Conservation (phyloP, 2,888 invertebrate species). For the Polyommatus icarus region DNA sequence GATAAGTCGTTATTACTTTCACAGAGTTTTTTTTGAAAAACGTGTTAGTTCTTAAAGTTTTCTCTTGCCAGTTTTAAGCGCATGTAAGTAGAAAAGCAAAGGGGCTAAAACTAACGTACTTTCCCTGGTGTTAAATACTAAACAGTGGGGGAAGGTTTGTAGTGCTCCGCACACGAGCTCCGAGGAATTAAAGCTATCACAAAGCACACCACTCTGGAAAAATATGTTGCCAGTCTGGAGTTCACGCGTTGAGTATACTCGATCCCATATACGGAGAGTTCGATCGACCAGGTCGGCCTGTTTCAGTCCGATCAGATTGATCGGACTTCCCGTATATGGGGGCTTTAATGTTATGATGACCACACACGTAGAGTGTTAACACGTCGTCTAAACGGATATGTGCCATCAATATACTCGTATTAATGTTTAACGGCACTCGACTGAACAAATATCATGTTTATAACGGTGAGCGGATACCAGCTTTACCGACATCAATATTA, state of each 20-base stretch:
- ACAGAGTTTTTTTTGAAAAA: background rate
- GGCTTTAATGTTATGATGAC: no score
- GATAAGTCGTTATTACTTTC: background rate
- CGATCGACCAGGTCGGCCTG: background rate
- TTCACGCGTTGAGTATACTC: background rate
- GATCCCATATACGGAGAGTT: no score
- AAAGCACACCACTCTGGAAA: background rate
- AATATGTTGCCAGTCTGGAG: background rate
- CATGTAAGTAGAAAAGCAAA: no score
- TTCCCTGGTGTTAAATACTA: background rate
- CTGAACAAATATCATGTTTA: slow-evolving; percentile 19
- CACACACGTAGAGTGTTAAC: no score
- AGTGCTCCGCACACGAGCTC: no score
- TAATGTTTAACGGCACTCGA: background rate
- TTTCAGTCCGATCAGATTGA: background rate
- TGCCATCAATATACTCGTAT: background rate
- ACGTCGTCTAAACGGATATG: background rate
- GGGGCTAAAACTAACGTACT: background rate
- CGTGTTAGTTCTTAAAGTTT: background rate
- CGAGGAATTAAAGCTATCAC: no score
- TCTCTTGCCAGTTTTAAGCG: no score
- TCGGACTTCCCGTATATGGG: no score
- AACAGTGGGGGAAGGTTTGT: background rate
- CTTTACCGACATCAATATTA: background rate
- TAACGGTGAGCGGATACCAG: background rate